A percentile compares a stretch with the other conserved stretches of the same genome.
Evolutionary conservation across 35 echinoderm and acorn worm genomes (phyloP).

Genomic region (Eucidaris tribuloides): DNA sequence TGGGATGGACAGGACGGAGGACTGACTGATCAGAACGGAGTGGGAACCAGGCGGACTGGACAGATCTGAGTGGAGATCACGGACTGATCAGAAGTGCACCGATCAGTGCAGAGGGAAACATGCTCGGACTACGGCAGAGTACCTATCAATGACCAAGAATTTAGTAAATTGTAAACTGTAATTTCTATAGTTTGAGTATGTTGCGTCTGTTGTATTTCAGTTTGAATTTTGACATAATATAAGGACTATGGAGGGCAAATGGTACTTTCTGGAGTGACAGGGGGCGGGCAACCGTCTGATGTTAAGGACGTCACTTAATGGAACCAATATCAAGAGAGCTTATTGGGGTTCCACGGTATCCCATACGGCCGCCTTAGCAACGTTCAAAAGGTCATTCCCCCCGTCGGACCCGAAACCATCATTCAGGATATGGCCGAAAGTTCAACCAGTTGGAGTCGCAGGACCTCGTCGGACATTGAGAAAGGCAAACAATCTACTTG

Average conservation of each 20-base stretch:
- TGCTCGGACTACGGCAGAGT: background rate
- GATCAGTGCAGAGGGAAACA: background rate
- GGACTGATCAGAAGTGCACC: background rate
- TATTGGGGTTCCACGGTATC: slow-evolving; percentile 7
- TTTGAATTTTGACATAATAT: background rate
- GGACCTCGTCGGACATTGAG: background rate
- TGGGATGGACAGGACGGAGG: background rate
- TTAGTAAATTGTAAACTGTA: background rate
- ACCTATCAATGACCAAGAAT: background rate
- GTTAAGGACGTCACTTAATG: background rate
- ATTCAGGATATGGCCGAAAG: background rate
- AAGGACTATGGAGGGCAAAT: no score
- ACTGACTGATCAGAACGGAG: background rate
- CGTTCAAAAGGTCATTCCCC: background rate
- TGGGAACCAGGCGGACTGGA: background rate
- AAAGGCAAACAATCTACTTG: background rate
- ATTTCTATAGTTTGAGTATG: background rate
- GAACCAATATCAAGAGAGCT: background rate
- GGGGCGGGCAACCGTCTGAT: no score
- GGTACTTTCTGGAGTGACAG: no score
- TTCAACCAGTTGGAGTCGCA: background rate
- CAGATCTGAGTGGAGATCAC: background rate
- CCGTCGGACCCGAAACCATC: background rate
- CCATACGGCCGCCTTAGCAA: background rate
- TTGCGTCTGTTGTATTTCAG: background rate